A percentile compares a stretch with the other conserved stretches of the same genome.
Evolutionary conservation across 2,888 invertebrate species (phyloP).

Genomic region (Cephus nigrinus): DNA sequence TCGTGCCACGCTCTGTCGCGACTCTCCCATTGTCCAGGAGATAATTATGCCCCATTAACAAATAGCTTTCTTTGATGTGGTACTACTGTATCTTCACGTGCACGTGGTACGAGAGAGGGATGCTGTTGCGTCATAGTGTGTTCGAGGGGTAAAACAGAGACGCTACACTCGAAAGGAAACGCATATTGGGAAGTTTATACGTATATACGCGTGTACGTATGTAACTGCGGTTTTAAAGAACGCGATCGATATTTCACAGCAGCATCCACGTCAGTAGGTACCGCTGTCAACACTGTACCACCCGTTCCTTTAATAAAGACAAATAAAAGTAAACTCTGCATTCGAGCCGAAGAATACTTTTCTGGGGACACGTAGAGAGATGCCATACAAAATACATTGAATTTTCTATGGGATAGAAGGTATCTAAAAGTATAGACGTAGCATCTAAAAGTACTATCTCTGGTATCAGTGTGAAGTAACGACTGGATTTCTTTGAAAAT

Average conservation of each 20-base stretch:
- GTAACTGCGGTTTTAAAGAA: constrained; percentile 36
- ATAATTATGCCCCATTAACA: constrained; percentile 63
- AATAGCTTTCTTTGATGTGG: constrained; percentile 57
- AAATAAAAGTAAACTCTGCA: not conserved
- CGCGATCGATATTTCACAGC: constrained; percentile 47
- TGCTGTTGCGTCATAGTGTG: not conserved
- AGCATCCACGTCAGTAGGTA: constrained; percentile 18
- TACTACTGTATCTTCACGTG: constrained; percentile 37
- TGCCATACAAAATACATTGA: too few species aligned
- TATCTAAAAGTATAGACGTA: not conserved
- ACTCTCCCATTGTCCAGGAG: constrained; percentile 44
- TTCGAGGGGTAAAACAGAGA: not conserved
- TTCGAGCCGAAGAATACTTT: not conserved
- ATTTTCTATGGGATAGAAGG: not conserved
- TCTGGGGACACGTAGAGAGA: not conserved
- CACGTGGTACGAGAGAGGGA: not conserved
- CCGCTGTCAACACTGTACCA: not conserved
- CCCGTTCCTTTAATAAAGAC: not conserved
- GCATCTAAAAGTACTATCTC: not conserved
- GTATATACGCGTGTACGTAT: not conserved
- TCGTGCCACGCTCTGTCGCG: constrained; percentile 25
- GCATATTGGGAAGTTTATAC: not conserved
- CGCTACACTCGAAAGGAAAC: not conserved
- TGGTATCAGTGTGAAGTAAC: not conserved
- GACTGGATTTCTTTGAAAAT: not conserved